A percentile compares a stretch with the other conserved stretches of the same genome.
Conservation (phyloP, 2,797 vertebrate species). For the Anableps anableps region DNA sequence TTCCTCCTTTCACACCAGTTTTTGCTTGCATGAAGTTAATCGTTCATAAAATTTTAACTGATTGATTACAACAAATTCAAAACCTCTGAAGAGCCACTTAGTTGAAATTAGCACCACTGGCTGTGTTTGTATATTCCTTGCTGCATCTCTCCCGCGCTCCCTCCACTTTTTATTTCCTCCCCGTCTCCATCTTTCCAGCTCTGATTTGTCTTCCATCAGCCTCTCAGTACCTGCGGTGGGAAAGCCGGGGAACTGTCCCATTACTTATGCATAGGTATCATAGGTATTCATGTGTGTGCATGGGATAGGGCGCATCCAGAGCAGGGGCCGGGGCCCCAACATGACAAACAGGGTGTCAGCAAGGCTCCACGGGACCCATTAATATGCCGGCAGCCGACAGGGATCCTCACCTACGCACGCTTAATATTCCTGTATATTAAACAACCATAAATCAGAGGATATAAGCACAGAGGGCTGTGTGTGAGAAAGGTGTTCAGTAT, state of each 20-base stretch:
- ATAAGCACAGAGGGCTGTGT: slow-evolving; percentile 65
- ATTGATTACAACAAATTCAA: slow-evolving; percentile 24
- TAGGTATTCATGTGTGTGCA: slow-evolving; percentile 87
- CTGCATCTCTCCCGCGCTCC: slow-evolving; percentile 36
- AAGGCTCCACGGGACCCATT: slow-evolving; percentile 79
- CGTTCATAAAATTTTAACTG: slow-evolving; percentile 14
- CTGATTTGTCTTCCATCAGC: slow-evolving; percentile 76
- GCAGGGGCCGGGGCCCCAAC: slow-evolving; percentile 75
- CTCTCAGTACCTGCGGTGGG: slow-evolving; percentile 45
- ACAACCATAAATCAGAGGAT: slow-evolving; percentile 84
- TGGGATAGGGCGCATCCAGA: slow-evolving; percentile 73
- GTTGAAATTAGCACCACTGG: slow-evolving; percentile 40
- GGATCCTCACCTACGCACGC: slow-evolving; percentile 77
- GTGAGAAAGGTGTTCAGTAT: slow-evolving; percentile 28
- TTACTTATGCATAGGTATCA: slow-evolving; percentile 89
- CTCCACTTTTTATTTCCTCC: slow-evolving; percentile 60
- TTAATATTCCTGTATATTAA: slow-evolving; percentile 89
- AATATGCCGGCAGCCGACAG: slow-evolving; percentile 79
- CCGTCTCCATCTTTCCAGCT: slow-evolving; percentile 60
- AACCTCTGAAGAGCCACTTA: slow-evolving; percentile 9
- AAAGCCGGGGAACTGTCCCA: slow-evolving; percentile 72
- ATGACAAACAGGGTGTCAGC: slow-evolving; percentile 87
- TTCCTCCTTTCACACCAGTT: not conserved
- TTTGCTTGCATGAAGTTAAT: not conserved
- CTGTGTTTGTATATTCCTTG: slow-evolving; percentile 50